Percentiles rank a stretch among this genome's conserved stretches.
Conservation (phyloP, 2,888 invertebrate species). For the Spodoptera picta region DNA sequence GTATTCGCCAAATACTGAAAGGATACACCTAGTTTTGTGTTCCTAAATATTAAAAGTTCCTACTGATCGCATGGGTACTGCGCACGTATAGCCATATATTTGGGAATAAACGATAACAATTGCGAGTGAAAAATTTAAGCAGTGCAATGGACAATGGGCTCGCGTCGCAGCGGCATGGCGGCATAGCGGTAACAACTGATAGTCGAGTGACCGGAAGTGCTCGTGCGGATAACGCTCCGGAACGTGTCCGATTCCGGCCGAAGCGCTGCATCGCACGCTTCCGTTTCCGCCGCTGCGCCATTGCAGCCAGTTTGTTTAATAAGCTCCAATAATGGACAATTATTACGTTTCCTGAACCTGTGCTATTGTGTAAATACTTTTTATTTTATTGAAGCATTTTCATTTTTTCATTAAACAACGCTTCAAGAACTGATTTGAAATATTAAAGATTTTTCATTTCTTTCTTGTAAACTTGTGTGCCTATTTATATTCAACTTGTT, state of each 20-base stretch:
- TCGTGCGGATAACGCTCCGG: conserved; percentile 79
- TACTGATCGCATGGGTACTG: conserved; percentile 4
- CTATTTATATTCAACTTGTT: neutral
- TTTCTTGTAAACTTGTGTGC: no score
- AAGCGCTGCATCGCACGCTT: conserved; percentile 60
- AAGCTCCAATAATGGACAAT: conserved; percentile 62
- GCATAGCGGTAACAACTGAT: conserved; percentile 56
- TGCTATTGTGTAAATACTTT: conserved; percentile 10
- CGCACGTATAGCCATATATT: conserved; percentile 2
- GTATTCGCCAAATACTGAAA: conserved; percentile 1
- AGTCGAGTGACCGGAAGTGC: conserved; percentile 68
- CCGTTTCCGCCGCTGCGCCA: conserved; percentile 61
- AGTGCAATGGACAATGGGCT: conserved; percentile 46
- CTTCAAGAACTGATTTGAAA: no score
- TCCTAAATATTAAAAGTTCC: conserved; percentile 19
- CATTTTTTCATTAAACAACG: no score
- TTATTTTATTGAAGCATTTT: conserved; percentile 1
- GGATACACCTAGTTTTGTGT: conserved; percentile 16
- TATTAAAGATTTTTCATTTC: no score
- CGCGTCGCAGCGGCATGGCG: conserved; percentile 39
- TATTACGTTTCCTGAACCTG: conserved; percentile 47
- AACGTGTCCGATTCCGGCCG: conserved; percentile 75
- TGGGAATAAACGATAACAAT: conserved; percentile 25
- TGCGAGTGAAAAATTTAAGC: conserved; percentile 42
- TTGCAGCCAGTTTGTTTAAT: conserved; percentile 67